Evolutionary conservation across 92 coral and sea anemone genomes (phyloP).

Genomic region (Hydrozoanthus gracilis): DNA sequence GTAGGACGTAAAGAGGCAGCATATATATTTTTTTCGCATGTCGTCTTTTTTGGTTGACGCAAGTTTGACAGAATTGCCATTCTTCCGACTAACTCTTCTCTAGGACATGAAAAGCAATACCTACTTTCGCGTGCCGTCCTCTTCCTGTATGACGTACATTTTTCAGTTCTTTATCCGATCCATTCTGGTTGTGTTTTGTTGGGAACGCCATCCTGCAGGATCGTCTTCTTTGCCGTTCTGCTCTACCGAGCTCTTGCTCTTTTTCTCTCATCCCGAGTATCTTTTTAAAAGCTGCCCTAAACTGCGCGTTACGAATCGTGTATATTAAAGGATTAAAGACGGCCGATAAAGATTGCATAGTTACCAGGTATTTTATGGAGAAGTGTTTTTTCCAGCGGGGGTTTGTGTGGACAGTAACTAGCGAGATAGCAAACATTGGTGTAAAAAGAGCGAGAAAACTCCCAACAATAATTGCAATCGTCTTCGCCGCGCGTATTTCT

Average conservation of each 20-base stretch:
- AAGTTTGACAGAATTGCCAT: too few species aligned
- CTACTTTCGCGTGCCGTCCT: not conserved
- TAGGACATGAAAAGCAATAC: too few species aligned
- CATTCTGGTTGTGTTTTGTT: not conserved
- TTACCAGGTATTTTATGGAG: not conserved
- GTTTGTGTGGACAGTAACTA: not conserved
- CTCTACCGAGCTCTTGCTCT: not conserved
- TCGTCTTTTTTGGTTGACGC: too few species aligned
- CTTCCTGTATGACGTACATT: not conserved
- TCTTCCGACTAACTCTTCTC: too few species aligned
- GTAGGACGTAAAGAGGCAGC: too few species aligned
- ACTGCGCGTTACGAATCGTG: not conserved
- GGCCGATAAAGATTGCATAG: not conserved
- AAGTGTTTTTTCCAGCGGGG: not conserved
- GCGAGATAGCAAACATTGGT: constrained; percentile 4
- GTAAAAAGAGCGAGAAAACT: constrained; percentile 5
- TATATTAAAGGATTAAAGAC: constrained; percentile 27
- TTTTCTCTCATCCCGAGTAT: not conserved
- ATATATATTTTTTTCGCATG: too few species aligned
- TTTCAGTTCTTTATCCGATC: too few species aligned
- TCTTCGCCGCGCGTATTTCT: constrained; percentile 28
- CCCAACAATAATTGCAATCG: not conserved
- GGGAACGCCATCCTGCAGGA: not conserved
- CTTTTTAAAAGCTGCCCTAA: constrained; percentile 4
- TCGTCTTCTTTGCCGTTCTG: not conserved